Evolutionary conservation across 1,140 invertebrate genomes (phyloP), one percentile per base, ranked within the genome.

Genomic region (Drosophila pallidifrons): DNA sequence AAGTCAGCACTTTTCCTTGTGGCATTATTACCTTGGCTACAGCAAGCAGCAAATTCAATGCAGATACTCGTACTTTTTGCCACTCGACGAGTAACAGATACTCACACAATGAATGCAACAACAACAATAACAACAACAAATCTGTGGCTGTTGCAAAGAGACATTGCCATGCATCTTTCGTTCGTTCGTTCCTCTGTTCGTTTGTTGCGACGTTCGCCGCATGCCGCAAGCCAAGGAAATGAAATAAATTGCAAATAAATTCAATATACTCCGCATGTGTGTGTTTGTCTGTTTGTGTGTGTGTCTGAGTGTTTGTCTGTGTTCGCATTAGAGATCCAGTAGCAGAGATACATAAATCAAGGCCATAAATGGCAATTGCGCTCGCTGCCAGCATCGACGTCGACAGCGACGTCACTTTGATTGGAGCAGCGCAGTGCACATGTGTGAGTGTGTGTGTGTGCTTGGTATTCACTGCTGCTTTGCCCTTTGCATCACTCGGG

Each of bases 191-290:
- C 32, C 30, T 57, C 38, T 41, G 49, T 43, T 57, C 32, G 32
- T 46, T 47, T 38, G 51, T 28, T 58, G 72, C 72, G 60, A 13
- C 43, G 20, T 43, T 59, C 43, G 78, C 78, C 73, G 57, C 61
- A 77, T 79, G 78, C 75, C 85, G 67, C 88, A 83, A 89, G 87
- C 80, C 85, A 75, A 89, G 77, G 80, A 89, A 88, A 89, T 83
- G 80, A 85, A 83, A 88, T 88, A 88, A 88, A 88, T 83, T 88
- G 83, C 83, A 88, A 88, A 88, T 88, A 88, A 88, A 88, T 87
- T 87, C 83, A 88, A 88, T 83, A 80, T 88, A 77, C 81, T 73
- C 60, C 28, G 57, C 16, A 16, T 57, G 30, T 47, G 30, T 64
- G 59, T 66, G 11, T 35, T 8, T 45, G 38, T 55, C n/a, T 66